phyloP scores from a whole-genome alignment of 2,113 vertebrate genomes.

The Labeo catla region DNA sequence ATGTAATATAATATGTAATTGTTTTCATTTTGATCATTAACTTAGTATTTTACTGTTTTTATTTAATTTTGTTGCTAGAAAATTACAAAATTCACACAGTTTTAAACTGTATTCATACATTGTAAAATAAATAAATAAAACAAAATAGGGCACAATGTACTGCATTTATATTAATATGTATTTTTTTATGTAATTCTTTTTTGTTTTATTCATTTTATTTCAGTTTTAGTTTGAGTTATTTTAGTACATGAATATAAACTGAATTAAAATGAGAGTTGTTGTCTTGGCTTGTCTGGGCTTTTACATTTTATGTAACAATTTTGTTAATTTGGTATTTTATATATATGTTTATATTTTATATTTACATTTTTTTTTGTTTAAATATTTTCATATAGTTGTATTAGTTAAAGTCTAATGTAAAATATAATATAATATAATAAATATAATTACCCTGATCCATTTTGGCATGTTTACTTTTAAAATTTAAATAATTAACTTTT shows the following conservation, averaged over 20 bases:
- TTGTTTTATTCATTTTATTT: neutral
- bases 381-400: neutral
- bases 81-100: too few species aligned
- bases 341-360: neutral
- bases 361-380: neutral
- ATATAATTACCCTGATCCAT: neutral
- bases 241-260: neutral
- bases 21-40: too few species aligned
- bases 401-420: neutral
- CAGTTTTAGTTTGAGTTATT: neutral
- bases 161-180: too few species aligned
- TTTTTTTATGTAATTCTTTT: neutral
- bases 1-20: too few species aligned
- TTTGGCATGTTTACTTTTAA: neutral
- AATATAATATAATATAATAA: neutral
- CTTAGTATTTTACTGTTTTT: too few species aligned
- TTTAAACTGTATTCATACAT: too few species aligned
- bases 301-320: neutral
- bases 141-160: too few species aligned
- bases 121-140: too few species aligned
- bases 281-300: neutral
- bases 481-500: neutral
- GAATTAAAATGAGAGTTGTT: neutral
- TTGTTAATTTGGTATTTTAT: neutral
- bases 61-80: too few species aligned